Conservation (phyloP, 1,140 invertebrate genomes). For the Drosophila sp. region DNA sequence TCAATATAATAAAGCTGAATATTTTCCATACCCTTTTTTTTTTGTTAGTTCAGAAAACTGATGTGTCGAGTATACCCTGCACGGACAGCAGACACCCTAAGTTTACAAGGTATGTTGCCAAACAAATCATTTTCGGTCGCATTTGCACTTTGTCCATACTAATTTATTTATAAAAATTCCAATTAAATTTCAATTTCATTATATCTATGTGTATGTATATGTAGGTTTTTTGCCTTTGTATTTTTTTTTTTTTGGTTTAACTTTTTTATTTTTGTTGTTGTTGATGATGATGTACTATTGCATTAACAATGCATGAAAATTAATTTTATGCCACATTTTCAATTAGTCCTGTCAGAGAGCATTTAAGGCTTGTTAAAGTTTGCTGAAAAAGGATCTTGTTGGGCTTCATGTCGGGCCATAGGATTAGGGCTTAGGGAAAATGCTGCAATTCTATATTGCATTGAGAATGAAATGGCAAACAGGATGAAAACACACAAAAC, state of each 20-base stretch:
- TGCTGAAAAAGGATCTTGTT: constrained; percentile 17
- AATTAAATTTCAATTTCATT: constrained; percentile 56
- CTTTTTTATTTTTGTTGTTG: neutral
- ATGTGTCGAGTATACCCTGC: too few relatives aligned
- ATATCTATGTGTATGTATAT: neutral
- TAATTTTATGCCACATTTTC: constrained; percentile 53
- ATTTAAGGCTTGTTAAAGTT: neutral
- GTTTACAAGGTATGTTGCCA: neutral
- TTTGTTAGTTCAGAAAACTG: too few relatives aligned
- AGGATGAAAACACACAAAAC: constrained; percentile 48
- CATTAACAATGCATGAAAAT: constrained; percentile 53
- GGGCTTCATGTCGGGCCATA: constrained; percentile 40
- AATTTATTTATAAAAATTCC: constrained; percentile 29
- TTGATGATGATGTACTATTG: constrained; percentile 34
- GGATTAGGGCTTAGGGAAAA: constrained; percentile 22
- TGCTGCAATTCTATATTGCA: constrained; percentile 54
- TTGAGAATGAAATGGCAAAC: constrained; percentile 69
- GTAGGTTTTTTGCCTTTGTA: neutral
- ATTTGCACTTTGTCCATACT: neutral
- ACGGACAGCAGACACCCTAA: too few relatives aligned
- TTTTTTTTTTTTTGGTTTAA: neutral
- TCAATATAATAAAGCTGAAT: too few relatives aligned
- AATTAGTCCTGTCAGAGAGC: constrained; percentile 27
- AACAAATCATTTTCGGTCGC: neutral
- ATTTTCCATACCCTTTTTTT: too few relatives aligned